Conservation (phyloP, 2,797 vertebrate species). For the Pteronotus mesoamericanus region DNA sequence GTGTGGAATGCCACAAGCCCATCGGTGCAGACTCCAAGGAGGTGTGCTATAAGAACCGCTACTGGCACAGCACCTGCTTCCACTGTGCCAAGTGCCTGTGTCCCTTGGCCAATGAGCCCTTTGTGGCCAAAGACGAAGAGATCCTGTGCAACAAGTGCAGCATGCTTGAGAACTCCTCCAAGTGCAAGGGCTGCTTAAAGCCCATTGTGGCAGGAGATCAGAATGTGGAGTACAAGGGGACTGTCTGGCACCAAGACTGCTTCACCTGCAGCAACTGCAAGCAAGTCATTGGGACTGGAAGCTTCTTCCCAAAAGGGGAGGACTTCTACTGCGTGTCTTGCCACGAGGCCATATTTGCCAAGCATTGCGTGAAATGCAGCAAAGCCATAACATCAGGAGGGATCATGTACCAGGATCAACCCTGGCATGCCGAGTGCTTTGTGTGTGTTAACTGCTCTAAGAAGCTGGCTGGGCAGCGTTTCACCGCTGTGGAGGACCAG, state of each 20-base stretch:
- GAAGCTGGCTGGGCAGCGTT: constrained; percentile 89
- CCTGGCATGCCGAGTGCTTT: constrained; percentile 97
- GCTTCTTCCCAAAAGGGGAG: constrained; percentile 94
- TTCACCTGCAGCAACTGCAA: constrained; percentile 96
- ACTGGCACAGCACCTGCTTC: constrained; percentile 98
- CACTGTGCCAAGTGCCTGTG: constrained; percentile 92
- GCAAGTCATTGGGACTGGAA: constrained; percentile 92
- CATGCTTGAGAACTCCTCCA: constrained; percentile 86
- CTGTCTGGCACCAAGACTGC: constrained; percentile 96
- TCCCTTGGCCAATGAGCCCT: constrained; percentile 91
- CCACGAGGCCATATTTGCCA: constrained; percentile 95
- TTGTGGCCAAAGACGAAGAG: constrained; percentile 91
- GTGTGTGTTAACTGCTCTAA: constrained; percentile 93
- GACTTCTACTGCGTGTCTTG: constrained; percentile 94
- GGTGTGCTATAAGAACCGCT: constrained; percentile 93
- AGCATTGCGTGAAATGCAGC: constrained; percentile 95
- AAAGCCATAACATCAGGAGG: constrained; percentile 95
- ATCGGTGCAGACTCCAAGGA: constrained; percentile 96
- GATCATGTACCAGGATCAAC: constrained; percentile 95
- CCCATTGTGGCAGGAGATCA: constrained; percentile 93
- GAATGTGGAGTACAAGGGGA: constrained; percentile 97
- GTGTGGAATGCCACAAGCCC: constrained; percentile 92
- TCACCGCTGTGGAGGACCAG: constrained; percentile 92
- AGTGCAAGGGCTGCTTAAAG: constrained; percentile 96
- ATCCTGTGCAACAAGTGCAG: constrained; percentile 94